Percentiles rank a stretch among this genome's conserved stretches.
These are phyloP conservation scores for Thamnophis sirtalis DNA, from an alignment of 2,113 vertebrate genomes.

Conservation along the genomic window DNA sequence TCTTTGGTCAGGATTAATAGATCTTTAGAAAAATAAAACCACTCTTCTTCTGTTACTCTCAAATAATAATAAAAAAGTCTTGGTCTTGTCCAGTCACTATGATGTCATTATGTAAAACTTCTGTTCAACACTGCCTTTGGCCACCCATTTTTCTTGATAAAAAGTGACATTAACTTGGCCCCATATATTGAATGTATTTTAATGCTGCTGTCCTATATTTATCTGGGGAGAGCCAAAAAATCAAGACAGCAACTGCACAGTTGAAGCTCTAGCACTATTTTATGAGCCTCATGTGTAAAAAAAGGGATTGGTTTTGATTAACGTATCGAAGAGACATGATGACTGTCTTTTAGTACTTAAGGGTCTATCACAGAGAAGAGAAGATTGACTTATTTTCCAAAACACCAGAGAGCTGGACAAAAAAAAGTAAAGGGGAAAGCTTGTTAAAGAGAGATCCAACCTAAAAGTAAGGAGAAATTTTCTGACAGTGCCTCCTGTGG, in stretches of 20 bases:
- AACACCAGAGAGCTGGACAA: background rate
- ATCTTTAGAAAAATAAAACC: background rate
- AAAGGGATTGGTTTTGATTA: background rate
- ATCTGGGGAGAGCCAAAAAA: background rate
- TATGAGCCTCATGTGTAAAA: background rate
- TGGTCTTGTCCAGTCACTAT: background rate
- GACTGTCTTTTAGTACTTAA: background rate
- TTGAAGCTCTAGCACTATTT: background rate
- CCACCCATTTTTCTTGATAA: background rate
- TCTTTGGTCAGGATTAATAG: background rate
- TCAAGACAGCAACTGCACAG: background rate
- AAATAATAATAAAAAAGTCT: background rate
- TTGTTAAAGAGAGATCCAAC: too few species aligned
- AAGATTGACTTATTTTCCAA: background rate
- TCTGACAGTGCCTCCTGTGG: too few species aligned
- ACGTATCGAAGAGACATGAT: background rate
- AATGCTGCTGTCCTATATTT: background rate
- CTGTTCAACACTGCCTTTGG: background rate
- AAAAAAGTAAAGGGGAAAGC: too few species aligned
- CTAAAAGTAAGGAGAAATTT: too few species aligned
- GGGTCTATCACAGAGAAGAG: background rate
- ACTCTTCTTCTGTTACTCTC: background rate
- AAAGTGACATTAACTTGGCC: background rate
- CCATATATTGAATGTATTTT: background rate
- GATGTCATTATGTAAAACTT: background rate